Base-by-base conservation (phyloP, 1,140 invertebrate species). In the Neelides sp. region DNA sequence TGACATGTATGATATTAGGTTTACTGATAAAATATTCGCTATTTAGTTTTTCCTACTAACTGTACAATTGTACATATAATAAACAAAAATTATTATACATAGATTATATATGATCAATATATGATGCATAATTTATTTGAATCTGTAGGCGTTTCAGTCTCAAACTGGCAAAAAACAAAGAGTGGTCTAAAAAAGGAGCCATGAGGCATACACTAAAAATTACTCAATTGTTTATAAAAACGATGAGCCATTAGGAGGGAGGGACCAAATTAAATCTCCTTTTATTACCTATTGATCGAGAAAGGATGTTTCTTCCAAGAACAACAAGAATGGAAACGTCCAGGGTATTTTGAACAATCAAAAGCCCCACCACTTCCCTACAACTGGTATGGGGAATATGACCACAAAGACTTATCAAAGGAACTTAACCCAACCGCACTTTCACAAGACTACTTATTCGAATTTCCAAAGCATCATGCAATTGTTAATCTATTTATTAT, bases 161-260 rank as follows among this genome's bases (percentile, higher is more conserved):
- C 4, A 75, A 78, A 10, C 78, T 87, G 62, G 72, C 75, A 42
- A 72, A 69, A 1, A 77, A 84, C 52, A 69, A 68, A 4, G 67
- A 77, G 44, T 93, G 86, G 87, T 71, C 79, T n/a, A 75, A 73
- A 83, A 90, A 64, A 76, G 81, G 52, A 82, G 79, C 48, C 85
- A 91, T 62, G 88, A 93, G 65, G 76, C 83, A 15, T 93, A 92
- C 60, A 83, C 78, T 0, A 84, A 82, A 59, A 90, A 89, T 67
- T 93, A 91, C 63, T 76, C 74, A 54, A 82, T 86, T 58, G 78
- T 83, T 2, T 92, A 85, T 64, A 81, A 83, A 1, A 75, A 87
- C 58, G 85, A 91, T 66, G 81, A 90, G 63, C 78, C 77, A n/a
- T 64, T 91, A n/a, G 82, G 82, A 20, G 83, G 83, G 2, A 68